Percentiles rank a stretch among this genome's conserved stretches.
These are phyloP conservation scores for Eupelmus urozonus DNA, from an alignment of 2,888 invertebrate genomes.

Conservation along the genomic window DNA sequence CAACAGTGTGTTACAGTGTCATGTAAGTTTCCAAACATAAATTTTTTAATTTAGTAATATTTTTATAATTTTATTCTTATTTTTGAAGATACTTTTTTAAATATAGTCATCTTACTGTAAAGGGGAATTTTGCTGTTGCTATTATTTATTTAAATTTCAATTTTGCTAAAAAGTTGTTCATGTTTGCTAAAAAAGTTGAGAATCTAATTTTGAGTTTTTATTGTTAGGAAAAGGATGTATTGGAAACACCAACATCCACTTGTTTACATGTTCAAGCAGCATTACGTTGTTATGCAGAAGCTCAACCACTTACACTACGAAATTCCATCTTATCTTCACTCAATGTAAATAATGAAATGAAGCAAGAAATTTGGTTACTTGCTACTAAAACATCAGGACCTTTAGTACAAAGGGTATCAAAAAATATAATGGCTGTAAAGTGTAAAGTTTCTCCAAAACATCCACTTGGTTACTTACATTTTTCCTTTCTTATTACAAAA, in stretches of 20 bases:
- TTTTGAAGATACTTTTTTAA: slow-evolving; percentile 15
- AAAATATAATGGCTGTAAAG: slow-evolving; percentile 85
- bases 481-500: slow-evolving; percentile 80
- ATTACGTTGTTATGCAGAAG: slow-evolving; percentile 81
- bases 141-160: no score
- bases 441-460: slow-evolving; percentile 83
- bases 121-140: no score
- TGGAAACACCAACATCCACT: slow-evolving; percentile 67
- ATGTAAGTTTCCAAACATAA: slow-evolving; percentile 78
- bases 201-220: no score
- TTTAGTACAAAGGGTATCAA: slow-evolving; percentile 84
- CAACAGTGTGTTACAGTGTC: slow-evolving; percentile 79
- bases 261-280: slow-evolving; percentile 84
- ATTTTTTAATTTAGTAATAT: no score
- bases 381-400: slow-evolving; percentile 82
- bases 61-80: neutral
- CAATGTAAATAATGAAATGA: slow-evolving; percentile 81
- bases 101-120: no score
- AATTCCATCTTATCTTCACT: slow-evolving; percentile 81
- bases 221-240: slow-evolving; percentile 71
- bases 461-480: slow-evolving; percentile 85
- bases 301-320: slow-evolving; percentile 81
- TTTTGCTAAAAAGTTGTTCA: no score
- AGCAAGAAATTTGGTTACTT: slow-evolving; percentile 81
- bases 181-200: no score